Evolutionary conservation across 2,113 vertebrate genomes (phyloP), one percentile per base, ranked within the genome.

Genomic region (Ahaetulla prasina): DNA sequence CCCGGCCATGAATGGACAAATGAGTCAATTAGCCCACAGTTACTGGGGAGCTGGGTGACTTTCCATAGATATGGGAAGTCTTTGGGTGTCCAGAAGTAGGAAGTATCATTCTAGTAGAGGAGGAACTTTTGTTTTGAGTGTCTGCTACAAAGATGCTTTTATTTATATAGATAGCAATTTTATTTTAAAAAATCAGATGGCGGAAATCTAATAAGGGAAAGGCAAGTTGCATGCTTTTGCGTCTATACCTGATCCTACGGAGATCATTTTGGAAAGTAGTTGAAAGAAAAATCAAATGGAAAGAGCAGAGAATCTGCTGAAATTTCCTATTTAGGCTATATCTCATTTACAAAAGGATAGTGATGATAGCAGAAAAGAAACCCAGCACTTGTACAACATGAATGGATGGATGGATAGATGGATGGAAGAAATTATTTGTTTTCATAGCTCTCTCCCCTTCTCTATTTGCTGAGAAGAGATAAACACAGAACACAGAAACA

Each of bases 341-440:
- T n/a, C 85, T 57, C 45, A 3, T 53, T 89, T 89, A 53, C 88
- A 85, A 35, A 85, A 49, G 22, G 27, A n/a, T 43, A 85, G 18
- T 49, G 39, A 45, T 7, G 3, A 14, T 4, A 23, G 60, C 27
- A 20, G 22, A 74, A 35, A 88, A 68, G 47, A 88, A 88, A 11
- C 47, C 43, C 30, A 87, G 87, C 91, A 92, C 35, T 87, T 87
- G 92, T 96, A 94, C 89, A 96, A 95, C 89, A 93, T 91, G 52
- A 20, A 14, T 14, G 39, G 3, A 47, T 30, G 45, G 16, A 63
- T 63, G 8, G 22, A 54, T 6, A 2, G 63, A 68, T 16, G 30
- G 30, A 49, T 49, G 2, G 45, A 9, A 63, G 53, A 43, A 54
- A 45, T 25, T 74, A 93, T 91, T 95, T 93, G 54, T 91, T 94